Base-by-base conservation (phyloP, 2,888 invertebrate species). In the Phrixothrix hirtus region DNA sequence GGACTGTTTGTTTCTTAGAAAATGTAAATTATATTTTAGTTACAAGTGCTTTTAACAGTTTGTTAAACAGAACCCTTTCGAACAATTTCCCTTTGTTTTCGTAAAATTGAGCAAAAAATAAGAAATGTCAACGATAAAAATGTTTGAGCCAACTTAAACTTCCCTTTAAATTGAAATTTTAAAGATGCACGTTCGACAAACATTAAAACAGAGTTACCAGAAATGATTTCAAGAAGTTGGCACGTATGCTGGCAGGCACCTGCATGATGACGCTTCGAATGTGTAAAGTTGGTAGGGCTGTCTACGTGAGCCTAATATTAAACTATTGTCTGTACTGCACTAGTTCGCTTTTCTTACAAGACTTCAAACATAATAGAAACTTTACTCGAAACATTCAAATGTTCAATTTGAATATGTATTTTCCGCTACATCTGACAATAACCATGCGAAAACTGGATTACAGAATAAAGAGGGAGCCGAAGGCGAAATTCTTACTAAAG, bases 211-310 rank as follows among this genome's bases (percentile, higher is more conserved):
- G 58, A 57, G 58, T 60, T 60, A 59, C 58, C 42, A 47, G 59
- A 58, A 60, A 61, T 60, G 56, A 61, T 62, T 61, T 59, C 45
- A 57, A 55, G 50, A 62, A 59, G 57, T 59, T 63, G 57, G 62
- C 63, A 63, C 63, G 62, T 63, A 57, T 57, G 48, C 53, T 46
- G 39, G 53, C 41, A 51, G 53, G 53, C 63, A 61, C 63, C 61
- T 61, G 63, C 61, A 60, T 59, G 51, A 50, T 38, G 55, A 43
- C 45, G 55, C 46, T 47, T 34, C 49, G 56, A 64, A 62, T 62
- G 66, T 64, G 63, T 58, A 66, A 66, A 65, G 63, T 66, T 66
- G 61, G 61, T 61, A 62, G 56, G 55, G 53, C 45, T 44, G 44
- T 47, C 38, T 61, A 66, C 65, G 66, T 66, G 66, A 65, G 61